phyloP scores from a whole-genome alignment of 2,797 vertebrate genomes.

The Sitta carolinensis region DNA sequence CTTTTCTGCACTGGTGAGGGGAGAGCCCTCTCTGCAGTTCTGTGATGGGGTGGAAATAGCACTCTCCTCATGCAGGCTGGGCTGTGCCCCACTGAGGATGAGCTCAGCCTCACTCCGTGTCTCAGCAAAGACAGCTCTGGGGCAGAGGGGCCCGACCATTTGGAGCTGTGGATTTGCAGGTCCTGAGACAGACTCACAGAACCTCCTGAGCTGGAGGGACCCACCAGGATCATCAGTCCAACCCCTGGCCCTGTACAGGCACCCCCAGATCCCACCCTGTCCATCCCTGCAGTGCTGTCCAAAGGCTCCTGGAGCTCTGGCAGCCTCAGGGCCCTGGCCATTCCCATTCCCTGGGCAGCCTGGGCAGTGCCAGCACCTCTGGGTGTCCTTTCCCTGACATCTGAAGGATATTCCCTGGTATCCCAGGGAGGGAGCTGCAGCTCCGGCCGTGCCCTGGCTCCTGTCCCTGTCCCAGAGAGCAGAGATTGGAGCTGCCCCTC shows the following conservation, averaged over 20 bases:
- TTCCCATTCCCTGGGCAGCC: neutral
- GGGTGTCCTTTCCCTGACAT: neutral
- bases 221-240: rapidly evolving
- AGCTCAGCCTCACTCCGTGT: rapidly evolving
- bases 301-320: neutral
- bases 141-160: neutral
- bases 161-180: neutral
- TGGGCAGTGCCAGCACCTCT: neutral
- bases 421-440: neutral
- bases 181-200: neutral
- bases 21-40: neutral
- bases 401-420: too few relatives aligned
- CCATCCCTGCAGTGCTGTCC: neutral
- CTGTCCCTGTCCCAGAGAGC: neutral
- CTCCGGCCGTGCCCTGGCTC: rapidly evolving
- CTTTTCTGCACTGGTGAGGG: neutral
- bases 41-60: neutral
- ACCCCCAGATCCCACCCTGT: rapidly evolving
- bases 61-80: rapidly evolving
- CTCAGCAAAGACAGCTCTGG: neutral
- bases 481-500: rapidly evolving
- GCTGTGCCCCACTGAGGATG: neutral
- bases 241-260: rapidly evolving
- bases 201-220: neutral
- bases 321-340: neutral